phyloP scores from a whole-genome alignment of 2,113 vertebrate genomes.

The Haemorhous mexicanus region DNA sequence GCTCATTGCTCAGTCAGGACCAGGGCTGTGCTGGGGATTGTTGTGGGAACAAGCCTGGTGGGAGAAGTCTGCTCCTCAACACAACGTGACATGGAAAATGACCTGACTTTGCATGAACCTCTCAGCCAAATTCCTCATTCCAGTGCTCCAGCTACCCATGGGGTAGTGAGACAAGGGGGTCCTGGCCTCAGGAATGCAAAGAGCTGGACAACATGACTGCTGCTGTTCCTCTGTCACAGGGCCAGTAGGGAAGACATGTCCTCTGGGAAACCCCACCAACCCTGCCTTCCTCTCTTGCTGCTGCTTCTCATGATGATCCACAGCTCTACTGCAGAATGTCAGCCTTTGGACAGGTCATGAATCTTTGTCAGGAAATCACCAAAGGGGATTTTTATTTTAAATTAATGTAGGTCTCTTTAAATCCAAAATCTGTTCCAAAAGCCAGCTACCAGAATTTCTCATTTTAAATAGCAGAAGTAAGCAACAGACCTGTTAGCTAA shows the following conservation, averaged over 20 bases:
- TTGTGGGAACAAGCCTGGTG: background rate
- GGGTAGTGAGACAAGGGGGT: background rate
- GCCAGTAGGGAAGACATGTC: background rate
- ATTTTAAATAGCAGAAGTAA: background rate
- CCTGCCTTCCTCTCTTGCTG: background rate
- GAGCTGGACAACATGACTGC: fast-evolving
- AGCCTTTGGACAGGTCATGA: background rate
- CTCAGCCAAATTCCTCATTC: background rate
- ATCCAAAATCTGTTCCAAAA: background rate
- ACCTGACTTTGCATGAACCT: background rate
- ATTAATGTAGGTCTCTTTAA: fast-evolving
- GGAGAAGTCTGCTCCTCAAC: background rate
- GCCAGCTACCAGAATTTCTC: background rate
- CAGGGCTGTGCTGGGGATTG: background rate
- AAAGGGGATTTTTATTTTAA: background rate
- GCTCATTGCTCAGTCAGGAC: background rate
- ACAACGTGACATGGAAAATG: background rate
- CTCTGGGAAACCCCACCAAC: background rate
- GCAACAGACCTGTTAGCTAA: background rate
- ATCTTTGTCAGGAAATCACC: background rate
- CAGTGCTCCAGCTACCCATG: background rate
- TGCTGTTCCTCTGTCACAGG: background rate
- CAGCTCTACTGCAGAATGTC: background rate
- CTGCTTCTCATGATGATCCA: background rate
- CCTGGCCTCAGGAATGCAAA: background rate